Conservation (phyloP, 2,888 invertebrate species). For the Platerodrilus igneus region DNA sequence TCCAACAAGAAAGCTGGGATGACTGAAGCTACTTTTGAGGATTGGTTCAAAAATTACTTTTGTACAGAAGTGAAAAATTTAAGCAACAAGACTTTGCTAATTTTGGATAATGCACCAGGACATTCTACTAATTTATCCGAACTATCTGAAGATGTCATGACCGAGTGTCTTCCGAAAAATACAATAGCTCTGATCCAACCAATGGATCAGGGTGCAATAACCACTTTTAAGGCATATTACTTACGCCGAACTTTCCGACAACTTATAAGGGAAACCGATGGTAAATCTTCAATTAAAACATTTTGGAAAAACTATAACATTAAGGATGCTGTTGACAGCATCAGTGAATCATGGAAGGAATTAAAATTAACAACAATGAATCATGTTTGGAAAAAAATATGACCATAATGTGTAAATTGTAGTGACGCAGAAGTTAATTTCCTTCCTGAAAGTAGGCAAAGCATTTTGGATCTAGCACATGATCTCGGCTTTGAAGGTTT, state of each 20-base stretch:
- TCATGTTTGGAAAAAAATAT: constrained; percentile 10
- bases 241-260: constrained; percentile 1
- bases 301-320: constrained; percentile 14
- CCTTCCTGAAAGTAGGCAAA: too few relatives aligned
- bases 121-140: neutral
- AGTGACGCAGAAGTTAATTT: too few relatives aligned
- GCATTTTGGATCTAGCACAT: too few relatives aligned
- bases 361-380: constrained; percentile 9
- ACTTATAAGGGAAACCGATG: constrained; percentile 1
- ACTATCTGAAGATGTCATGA: neutral
- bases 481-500: too few relatives aligned
- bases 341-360: constrained; percentile 10
- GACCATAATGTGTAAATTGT: too few relatives aligned
- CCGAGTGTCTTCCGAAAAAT: constrained; percentile 2
- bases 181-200: constrained; percentile 1
- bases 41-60: constrained; percentile 13
- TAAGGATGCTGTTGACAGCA: constrained; percentile 9
- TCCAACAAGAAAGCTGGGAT: constrained; percentile 4
- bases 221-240: constrained; percentile 7
- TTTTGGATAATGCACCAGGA: constrained; percentile 2
- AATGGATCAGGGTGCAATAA: constrained; percentile 3
- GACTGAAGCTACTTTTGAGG: constrained; percentile 10
- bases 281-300: constrained; percentile 3
- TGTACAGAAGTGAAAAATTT: constrained; percentile 4
- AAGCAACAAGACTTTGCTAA: constrained; percentile 11